Base-by-base conservation (phyloP, 2,797 vertebrate genomes). In the Pangasius larnaudii region DNA sequence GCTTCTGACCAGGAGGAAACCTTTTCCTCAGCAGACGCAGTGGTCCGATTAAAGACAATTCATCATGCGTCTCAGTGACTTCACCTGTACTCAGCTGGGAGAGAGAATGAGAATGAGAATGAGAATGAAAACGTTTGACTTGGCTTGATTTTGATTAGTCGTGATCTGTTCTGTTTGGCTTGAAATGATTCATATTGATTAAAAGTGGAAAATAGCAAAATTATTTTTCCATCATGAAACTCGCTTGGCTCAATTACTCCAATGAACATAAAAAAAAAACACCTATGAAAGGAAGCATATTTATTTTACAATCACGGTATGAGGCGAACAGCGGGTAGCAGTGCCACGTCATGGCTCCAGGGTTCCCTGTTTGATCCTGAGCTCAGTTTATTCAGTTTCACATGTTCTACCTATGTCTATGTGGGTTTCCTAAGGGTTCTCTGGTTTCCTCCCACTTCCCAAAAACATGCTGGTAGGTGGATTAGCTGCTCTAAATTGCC, bases 1-100 rank as follows among this genome's bases (percentile, higher is more conserved):
- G 87, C 87, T 89, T 87, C 85, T 75, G 69, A 83, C 79, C 77
- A 36, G 51, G 89, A 86, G 78, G 87, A 92, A 89, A 69, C 4
- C 49, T 65, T 88, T 91, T 87, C 83, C 63, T 88, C 71, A 56
- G 74, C 49, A 56, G 56, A 85, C 87, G 75, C 82, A 86, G 49
- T 56, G 30, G 30, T 80, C 88, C 75, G 84, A 59, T 16, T 58
- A 53, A 58, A 4, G 49, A 74, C 80, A 33, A 86, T 89, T 82
- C 36, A 56, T 89, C 79, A 88, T 3, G 81, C 53, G 5, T 82
- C 30, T 39, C 8, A 16, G 67, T 71, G 16, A 69, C 46, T 63
- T 82, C 39, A 83, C 36, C 80, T 83, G 59, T 46, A 65, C 27
- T 49, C 30, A 49, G 8, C 59, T 27, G 19, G 24, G 33, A 39